Percentiles rank a stretch among this genome's conserved stretches.
Evolutionary conservation across 1,140 invertebrate genomes (phyloP).

Genomic region (Penaeus japonicus): DNA sequence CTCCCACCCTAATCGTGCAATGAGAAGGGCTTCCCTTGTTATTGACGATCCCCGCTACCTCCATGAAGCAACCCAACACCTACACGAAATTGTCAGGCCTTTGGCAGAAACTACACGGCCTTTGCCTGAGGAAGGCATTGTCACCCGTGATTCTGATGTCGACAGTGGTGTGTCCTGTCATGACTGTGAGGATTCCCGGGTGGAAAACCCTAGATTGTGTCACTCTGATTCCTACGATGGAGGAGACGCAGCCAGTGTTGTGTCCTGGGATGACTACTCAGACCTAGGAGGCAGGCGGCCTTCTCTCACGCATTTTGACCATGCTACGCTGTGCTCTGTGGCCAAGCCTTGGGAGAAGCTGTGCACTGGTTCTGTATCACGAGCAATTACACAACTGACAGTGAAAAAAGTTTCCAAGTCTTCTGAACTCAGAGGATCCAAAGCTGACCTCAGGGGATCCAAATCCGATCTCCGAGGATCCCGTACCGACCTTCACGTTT

Average conservation of each 20-base stretch:
- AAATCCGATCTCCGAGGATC: conserved; percentile 38
- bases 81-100: conserved; percentile 29
- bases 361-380: conserved; percentile 55
- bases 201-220: conserved; percentile 45
- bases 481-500: conserved; percentile 36
- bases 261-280: conserved; percentile 51
- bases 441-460: conserved; percentile 40
- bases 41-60: conserved; percentile 50
- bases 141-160: conserved; percentile 48
- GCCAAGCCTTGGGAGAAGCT: conserved; percentile 56
- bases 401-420: conserved; percentile 30
- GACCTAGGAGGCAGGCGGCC: conserved; percentile 30
- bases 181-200: conserved; percentile 50
- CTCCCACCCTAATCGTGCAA: conserved; percentile 40
- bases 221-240: conserved; percentile 56
- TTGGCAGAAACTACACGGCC: conserved; percentile 27
- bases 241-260: conserved; percentile 49
- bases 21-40: conserved; percentile 46
- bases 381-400: conserved; percentile 51
- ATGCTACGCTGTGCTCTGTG: conserved; percentile 17
- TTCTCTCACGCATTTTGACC: conserved; percentile 43
- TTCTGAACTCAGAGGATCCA: conserved; percentile 33
- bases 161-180: conserved; percentile 53
- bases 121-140: conserved; percentile 32
- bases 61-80: conserved; percentile 22